phyloP scores from a whole-genome alignment of 2,888 invertebrate genomes.

The Pardosa pseudoannulata region DNA sequence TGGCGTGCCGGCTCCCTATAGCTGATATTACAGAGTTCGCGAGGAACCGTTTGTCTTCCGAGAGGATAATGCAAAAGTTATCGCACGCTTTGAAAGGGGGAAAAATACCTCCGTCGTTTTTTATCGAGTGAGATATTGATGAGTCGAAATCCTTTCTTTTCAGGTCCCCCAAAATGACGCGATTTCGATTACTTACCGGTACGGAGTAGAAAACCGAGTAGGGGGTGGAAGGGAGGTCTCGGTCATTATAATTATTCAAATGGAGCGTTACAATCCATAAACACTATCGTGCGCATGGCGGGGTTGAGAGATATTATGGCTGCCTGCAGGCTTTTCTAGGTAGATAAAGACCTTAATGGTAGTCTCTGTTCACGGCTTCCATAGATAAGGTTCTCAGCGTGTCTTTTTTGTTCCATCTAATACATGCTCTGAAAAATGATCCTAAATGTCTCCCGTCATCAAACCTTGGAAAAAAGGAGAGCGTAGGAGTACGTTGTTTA shows the following conservation, averaged over 20 bases:
- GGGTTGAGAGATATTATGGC: conserved; percentile 46
- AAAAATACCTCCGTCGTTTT: conserved; percentile 16
- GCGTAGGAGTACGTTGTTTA: no score
- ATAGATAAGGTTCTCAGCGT: conserved; percentile 50
- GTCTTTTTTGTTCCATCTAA: conserved; percentile 43
- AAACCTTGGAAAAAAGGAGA: conserved; percentile 20
- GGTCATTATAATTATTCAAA: conserved; percentile 67
- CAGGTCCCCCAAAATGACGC: conserved; percentile 23
- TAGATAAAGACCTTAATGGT: conserved; percentile 64
- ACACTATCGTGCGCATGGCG: conserved; percentile 43
- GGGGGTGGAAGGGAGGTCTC: background rate
- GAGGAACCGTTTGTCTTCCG: conserved; percentile 59
- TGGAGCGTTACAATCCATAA: conserved; percentile 65
- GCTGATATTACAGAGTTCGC: conserved; percentile 39
- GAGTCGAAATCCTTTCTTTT: conserved; percentile 46
- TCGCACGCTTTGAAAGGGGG: conserved; percentile 20
- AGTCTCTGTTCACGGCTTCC: conserved; percentile 40
- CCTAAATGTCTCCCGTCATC: conserved; percentile 67
- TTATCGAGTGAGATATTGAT: conserved; percentile 55
- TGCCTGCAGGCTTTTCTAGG: conserved; percentile 23
- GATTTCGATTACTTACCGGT: conserved; percentile 24
- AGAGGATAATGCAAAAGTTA: conserved; percentile 38
- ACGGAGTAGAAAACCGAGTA: background rate
- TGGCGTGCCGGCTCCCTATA: background rate
- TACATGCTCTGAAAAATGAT: conserved; percentile 66